Evolutionary conservation across 2,113 vertebrate species (phyloP).

Genomic region (Poeciliopsis retropinna): DNA sequence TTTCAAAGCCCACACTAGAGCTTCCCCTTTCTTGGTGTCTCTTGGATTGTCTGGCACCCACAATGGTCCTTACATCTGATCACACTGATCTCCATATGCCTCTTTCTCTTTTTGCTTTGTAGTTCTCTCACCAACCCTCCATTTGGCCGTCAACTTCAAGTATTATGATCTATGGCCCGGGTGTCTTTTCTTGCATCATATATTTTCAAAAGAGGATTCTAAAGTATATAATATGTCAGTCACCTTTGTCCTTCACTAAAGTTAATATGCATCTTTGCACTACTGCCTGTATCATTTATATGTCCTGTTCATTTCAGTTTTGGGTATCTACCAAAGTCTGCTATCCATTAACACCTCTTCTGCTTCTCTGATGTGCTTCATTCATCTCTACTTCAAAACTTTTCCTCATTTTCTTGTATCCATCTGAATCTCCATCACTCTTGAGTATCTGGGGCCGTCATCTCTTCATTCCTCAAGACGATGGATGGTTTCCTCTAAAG

Average conservation of each 20-base stretch:
- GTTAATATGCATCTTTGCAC: conserved; percentile 17
- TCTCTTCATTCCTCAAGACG: conserved; percentile 52
- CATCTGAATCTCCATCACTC: conserved; percentile 44
- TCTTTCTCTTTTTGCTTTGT: conserved; percentile 10
- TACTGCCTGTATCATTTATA: conserved; percentile 15
- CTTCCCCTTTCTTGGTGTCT: conserved; percentile 15
- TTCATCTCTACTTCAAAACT: conserved; percentile 54
- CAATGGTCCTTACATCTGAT: conserved; percentile 9
- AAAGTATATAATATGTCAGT: conserved; percentile 7
- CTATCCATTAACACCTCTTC: conserved; percentile 23
- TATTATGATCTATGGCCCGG: conserved; percentile 10
- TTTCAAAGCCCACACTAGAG: conserved; percentile 41
- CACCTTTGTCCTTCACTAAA: conserved; percentile 9
- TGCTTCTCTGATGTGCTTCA: conserved; percentile 29
- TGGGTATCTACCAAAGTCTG: conserved; percentile 32
- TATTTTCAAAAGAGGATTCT: conserved; percentile 17
- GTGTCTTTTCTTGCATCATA: conserved; percentile 15
- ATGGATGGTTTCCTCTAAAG: conserved; percentile 59
- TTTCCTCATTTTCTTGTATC: conserved; percentile 40
- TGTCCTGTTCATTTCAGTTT: conserved; percentile 13
- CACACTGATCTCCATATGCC: conserved; percentile 15
- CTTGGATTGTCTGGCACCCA: conserved; percentile 14
- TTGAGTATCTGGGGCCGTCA: conserved; percentile 44
- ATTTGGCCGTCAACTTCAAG: conserved; percentile 29
- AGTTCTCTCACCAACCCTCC: background rate